Evolutionary conservation across 1,140 invertebrate species (phyloP), one percentile per base, ranked within the genome.

Genomic region (Nylanderia fulva): DNA sequence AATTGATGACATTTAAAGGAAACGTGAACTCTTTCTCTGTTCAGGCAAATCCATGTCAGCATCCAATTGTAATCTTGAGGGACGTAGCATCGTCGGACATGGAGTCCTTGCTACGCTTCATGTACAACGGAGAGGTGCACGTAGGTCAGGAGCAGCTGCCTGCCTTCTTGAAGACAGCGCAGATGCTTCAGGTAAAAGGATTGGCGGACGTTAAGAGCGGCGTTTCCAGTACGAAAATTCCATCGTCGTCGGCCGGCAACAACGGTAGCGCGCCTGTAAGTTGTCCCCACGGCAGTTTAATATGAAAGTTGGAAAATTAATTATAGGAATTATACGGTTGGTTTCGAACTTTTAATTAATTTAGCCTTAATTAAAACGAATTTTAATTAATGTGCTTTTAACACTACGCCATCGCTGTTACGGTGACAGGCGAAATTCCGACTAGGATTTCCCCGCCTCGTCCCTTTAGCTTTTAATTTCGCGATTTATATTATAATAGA

Each of bases 61-160:
- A 99, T 94, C 98, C 98, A 24, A 99, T 99, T 91, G 97, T 99
- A 85, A 99, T 99, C 90, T 95, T 99, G 66, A 96, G 98, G 91
- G 98, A 99, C 94, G 97, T 99, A 3, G 96, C 97, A 77, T 96
- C 98, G 91, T 96, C 98, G 90, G 98, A 98, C 91, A 98, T 99
- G 95, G 98, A 98, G 93, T 98, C 98, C 88, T 95, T 99, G 85
- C 95, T 99, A 84, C 97, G 97, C 93, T 99, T 99, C 95, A 99
- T 99, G 98, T 99, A 99, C 94, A 97, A 98, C 94, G 98, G 98
- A 58, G 98, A 99, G 95, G 98, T 99, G 4, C 97, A 98, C 93
- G 98, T 99, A 85, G 97, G 97, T 63, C 98, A 99, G 93, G 98
- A 98, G 91, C 98, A 98, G 90, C 95, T 99, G 86, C 96, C 97